Evolutionary conservation across 2,888 invertebrate species (phyloP), one percentile per base, ranked within the genome.

Genomic region (Cenopis cana): DNA sequence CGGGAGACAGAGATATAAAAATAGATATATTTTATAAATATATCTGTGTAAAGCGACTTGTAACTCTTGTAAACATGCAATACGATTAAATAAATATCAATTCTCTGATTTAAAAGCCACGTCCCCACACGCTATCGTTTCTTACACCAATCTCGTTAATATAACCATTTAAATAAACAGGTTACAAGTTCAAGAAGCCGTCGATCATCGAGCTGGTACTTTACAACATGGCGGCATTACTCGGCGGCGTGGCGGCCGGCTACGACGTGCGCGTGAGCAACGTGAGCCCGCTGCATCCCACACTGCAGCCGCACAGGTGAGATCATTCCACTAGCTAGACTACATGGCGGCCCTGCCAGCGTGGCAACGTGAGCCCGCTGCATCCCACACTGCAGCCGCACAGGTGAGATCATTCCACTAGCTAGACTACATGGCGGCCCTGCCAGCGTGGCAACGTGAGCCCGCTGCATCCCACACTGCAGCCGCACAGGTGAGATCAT

Each of bases 211-310:
- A 96, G 90, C 93, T 95, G 93, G 97, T 96, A 77, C 93, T 99
- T 75, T 98, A 97, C 94, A 98, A 98, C 88, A 97, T 98, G 94
- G 98, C 98, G 67, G 97, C 98, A 66, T 94, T 98, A 91, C 91
- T 99, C 82, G 98, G 98, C 3, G 96, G 98, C 33, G 97, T 99
- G 52, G 98, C 97, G 3, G 97, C 97, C 50, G 99, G 98, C 0
- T 98, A 97, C 85, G 98, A 99, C 94, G 96, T 99, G 66, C 95
- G 98, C 82, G 95, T 97, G 87, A 97, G 98, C 56, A 98, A 98
- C 84, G 95, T 97, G 65, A 96, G 97, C 77, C 96, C 97, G 0
- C 93, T 97, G 75, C 97, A 97, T 90, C 97, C 97, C 9, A 95
- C 95, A 72, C 87, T 97, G 73, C 96, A 97, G 82, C 96, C 97